phyloP scores from a whole-genome alignment of 2,113 vertebrate genomes.

The Ellobius talpinus region DNA sequence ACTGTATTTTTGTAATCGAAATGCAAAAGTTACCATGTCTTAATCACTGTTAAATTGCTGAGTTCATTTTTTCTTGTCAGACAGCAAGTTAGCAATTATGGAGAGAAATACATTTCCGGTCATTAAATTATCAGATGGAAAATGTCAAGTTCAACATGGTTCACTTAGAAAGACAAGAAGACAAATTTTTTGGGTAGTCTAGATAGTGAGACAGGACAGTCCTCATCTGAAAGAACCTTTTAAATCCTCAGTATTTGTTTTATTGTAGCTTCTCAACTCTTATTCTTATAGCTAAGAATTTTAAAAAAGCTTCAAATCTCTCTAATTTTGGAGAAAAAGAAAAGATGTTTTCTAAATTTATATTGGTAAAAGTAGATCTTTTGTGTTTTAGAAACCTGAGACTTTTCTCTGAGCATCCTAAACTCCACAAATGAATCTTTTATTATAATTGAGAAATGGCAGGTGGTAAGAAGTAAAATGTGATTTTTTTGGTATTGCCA shows the following conservation, averaged over 20 bases:
- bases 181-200: background rate
- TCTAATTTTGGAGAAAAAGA: background rate
- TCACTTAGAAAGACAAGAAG: conserved; percentile 55
- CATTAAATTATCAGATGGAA: conserved; percentile 44
- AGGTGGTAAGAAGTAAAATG: conserved; percentile 17
- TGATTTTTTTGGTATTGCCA: background rate
- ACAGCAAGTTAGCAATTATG: conserved; percentile 42
- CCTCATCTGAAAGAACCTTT: conserved; percentile 3
- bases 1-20: background rate
- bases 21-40: conserved; percentile 9
- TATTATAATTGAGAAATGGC: conserved; percentile 21
- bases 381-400: conserved; percentile 39
- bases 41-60: conserved; percentile 47
- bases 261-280: background rate
- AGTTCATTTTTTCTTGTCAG: conserved; percentile 52
- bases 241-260: background rate
- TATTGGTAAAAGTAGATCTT: conserved; percentile 6
- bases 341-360: background rate
- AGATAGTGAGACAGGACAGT: background rate
- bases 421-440: conserved; percentile 58
- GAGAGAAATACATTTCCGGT: conserved; percentile 22
- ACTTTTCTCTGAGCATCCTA: background rate
- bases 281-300: background rate
- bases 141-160: conserved; percentile 34
- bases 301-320: background rate